Evolutionary conservation across 2,113 vertebrate genomes (phyloP), one percentile per base, ranked within the genome.

Genomic region (Oryzias curvinotus): DNA sequence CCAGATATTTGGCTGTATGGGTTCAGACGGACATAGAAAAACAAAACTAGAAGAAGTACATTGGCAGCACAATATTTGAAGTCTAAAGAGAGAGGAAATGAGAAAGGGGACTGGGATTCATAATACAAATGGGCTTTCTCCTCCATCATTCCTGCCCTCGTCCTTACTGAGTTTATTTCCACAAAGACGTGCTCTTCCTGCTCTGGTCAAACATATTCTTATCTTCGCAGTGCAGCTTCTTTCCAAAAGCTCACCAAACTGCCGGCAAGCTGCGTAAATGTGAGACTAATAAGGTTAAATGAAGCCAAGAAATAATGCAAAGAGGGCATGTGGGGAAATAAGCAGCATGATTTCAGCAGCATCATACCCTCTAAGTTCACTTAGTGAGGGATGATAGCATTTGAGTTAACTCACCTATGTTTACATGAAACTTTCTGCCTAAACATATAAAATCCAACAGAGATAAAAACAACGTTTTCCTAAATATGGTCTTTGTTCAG

Each of bases 151-250:
- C 48, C 48, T 44, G 45, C 42, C 30, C 17, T 58, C 18, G 64
- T 28, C 54, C 10, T 55, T 16, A 14, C 55, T 52, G 56, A 46
- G 12, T 61, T 69, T 56, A 57, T 71, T 83, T 60, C 47, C 18
- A 7, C 5, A 14, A 63, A 65, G 46, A 77, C 14, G 58, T 70
- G 75, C 60, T 54, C 62, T 41, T 59, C 13, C 44, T 42, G 30
- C 19, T n/a, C 10, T 51, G 57, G 47, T 41, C 14, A 8, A 71
- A 68, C 4, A 12, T 54, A 19, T 50, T 68, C 68, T 80, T 80
- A 85, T 85, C 81, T 53, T 54, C 62, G 17, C 28, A 1, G 36
- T 58, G 71, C 81, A 84, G 85, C 63, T 78, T 71, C 3, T 30
- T 36, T 56, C 59, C 49, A 54, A 14, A 61, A 19, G 1, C 0